Evolutionary conservation across 2,888 invertebrate species (phyloP), one percentile per base, ranked within the genome.

Genomic region (Pemphredon lugubris): DNA sequence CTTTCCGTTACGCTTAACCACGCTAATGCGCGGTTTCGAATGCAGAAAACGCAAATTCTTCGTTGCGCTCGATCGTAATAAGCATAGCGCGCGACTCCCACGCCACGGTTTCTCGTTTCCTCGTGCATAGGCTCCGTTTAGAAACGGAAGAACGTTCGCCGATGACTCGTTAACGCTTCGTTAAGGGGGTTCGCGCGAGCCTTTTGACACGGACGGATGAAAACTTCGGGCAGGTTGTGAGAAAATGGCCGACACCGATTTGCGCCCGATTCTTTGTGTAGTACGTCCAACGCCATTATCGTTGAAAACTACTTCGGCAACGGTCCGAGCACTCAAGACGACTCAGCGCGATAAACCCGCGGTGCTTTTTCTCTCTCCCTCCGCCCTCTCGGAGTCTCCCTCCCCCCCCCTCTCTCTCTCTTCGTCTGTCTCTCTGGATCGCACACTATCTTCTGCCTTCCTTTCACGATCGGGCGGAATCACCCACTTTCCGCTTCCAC

Each of bases 401-500:
- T 16, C 32, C 37, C 16, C 40, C 32, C 16, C 30, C 51, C 72
- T 63, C 58, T n/a, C n/a, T n/a, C n/a, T n/a, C n/a, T n/a, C n/a
- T n/a, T n/a, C n/a, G n/a, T n/a, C n/a, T n/a, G n/a, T n/a, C n/a
- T n/a, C n/a, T n/a, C n/a, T n/a, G n/a, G n/a, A n/a, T n/a, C n/a
- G n/a, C n/a, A n/a, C n/a, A n/a, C n/a, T n/a, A 26, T 3, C 7
- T 44, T 21, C 58, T 6, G 45, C 48, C 48, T 42, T 51, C 26
- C 37, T 55, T 54, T 44, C 40, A 45, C 64, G 73, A 73, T 68
- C 63, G 53, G n/a, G 14, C 57, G 63, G 63, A 65, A 80, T 77
- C 74, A 53, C 54, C 70, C 71, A 71, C 70, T 80, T 73, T 79
- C 53, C 70, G 53, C 59, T 53, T 39, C 64, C 54, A 44, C 68